A percentile compares a stretch with the other conserved stretches of the same genome.
Conservation (phyloP, 2,113 vertebrate genomes). For the Brachyhypopomus gauderio region DNA sequence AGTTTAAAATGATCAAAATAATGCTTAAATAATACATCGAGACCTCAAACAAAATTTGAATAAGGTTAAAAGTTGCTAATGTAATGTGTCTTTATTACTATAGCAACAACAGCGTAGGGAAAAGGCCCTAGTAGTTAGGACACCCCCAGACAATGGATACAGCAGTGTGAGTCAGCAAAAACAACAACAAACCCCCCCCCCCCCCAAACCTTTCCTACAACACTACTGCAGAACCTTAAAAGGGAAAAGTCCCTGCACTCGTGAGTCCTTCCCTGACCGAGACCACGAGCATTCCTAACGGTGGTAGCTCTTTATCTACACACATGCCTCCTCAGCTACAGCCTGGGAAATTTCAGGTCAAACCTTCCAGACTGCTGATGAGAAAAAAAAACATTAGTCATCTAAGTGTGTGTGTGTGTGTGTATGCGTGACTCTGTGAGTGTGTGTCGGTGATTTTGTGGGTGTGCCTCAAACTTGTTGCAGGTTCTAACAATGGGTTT, state of each 20-base stretch:
- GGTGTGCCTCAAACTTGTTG: constrained; percentile 55
- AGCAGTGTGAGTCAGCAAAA: constrained; percentile 14
- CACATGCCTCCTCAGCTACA: constrained; percentile 17
- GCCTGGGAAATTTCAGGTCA: constrained; percentile 28
- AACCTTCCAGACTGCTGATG: not conserved
- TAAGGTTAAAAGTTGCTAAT: no score
- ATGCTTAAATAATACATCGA: no score
- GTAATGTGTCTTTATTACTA: not conserved
- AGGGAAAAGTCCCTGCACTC: constrained; percentile 5
- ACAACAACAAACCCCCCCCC: no score
- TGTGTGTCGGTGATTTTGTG: constrained; percentile 38
- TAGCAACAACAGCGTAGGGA: constrained; percentile 6
- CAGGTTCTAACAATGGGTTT: constrained; percentile 60
- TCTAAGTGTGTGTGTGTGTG: constrained; percentile 29
- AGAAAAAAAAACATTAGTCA: constrained; percentile 56
- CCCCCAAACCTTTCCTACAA: not conserved
- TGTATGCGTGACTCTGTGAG: not conserved
- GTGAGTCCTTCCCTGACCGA: constrained; percentile 5
- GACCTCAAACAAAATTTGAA: no score
- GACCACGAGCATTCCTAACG: constrained; percentile 7
- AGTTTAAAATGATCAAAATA: no score
- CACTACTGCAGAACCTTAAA: constrained; percentile 17
- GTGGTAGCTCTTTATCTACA: constrained; percentile 3
- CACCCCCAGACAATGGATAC: constrained; percentile 9
- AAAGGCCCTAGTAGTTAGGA: not conserved